phyloP scores from a whole-genome alignment of 2,113 vertebrate species.

The Gymnarchus niloticus region DNA sequence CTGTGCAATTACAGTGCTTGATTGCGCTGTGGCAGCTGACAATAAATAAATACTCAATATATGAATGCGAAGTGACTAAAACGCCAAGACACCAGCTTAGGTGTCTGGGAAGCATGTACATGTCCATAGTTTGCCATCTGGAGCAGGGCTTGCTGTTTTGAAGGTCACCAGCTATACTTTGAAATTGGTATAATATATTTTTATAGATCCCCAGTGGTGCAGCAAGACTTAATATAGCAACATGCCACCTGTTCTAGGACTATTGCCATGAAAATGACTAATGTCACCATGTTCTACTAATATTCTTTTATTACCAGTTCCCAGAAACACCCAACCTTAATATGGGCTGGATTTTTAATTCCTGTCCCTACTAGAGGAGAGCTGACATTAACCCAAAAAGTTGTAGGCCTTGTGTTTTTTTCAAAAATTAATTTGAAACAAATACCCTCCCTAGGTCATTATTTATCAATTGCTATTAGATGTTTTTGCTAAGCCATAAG shows the following conservation, averaged over 20 bases:
- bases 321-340: neutral
- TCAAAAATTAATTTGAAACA: neutral
- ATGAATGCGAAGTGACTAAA: conserved; percentile 34
- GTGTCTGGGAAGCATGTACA: neutral
- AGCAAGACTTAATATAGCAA: neutral
- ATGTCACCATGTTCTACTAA: neutral
- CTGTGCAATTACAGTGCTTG: conserved; percentile 16
- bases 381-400: neutral
- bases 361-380: neutral
- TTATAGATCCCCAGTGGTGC: neutral
- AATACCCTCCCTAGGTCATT: neutral
- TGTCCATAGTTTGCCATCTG: neutral
- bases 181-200: neutral
- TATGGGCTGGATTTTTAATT: neutral
- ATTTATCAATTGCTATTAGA: neutral
- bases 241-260: neutral
- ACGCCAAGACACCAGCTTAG: neutral
- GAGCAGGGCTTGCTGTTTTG: neutral
- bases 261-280: neutral
- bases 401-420: neutral
- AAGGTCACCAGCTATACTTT: conserved; percentile 5
- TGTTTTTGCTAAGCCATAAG: neutral
- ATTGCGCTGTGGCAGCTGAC: conserved; percentile 20
- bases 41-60: conserved; percentile 46
- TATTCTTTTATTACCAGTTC: neutral